These are phyloP conservation scores for Drosophila tripunctata DNA, from an alignment of 2,888 invertebrate species.

Conservation along the genomic window DNA sequence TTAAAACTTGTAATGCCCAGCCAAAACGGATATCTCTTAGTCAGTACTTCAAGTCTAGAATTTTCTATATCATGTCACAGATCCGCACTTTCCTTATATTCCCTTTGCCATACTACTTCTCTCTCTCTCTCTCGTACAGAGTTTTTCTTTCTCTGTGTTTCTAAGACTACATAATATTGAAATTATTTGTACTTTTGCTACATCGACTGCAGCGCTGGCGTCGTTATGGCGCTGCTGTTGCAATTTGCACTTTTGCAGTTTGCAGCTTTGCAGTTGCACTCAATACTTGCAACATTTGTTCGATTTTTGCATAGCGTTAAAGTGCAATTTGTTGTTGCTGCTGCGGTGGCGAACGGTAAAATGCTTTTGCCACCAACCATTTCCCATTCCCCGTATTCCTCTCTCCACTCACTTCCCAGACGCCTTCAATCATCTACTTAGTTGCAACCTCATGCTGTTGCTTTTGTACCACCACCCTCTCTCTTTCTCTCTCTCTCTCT, in stretches of 20 bases:
- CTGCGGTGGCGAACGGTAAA: conserved; percentile 27
- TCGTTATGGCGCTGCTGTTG: conserved; percentile 27
- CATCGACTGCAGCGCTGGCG: conserved; percentile 16
- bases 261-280: conserved; percentile 24
- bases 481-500: background rate
- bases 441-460: conserved; percentile 11
- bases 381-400: too few species aligned
- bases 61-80: conserved; percentile 31
- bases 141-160: conserved; percentile 11
- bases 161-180: conserved; percentile 67
- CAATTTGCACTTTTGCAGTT: background rate
- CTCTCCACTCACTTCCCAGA: background rate
- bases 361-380: background rate
- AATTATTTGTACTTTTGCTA: conserved; percentile 72
- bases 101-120: too few species aligned
- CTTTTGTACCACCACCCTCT: background rate
- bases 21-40: too few species aligned
- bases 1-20: too few species aligned
- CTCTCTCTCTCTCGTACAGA: too few species aligned
- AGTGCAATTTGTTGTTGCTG: conserved; percentile 46
- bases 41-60: background rate
- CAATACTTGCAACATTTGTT: conserved; percentile 43
- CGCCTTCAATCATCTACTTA: conserved; percentile 20
- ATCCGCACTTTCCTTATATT: background rate
- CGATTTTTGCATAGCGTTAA: conserved; percentile 45